These are phyloP conservation scores for Stenopsyche tienmushanensis DNA, from an alignment of 1,140 invertebrate species.

Conservation along the genomic window DNA sequence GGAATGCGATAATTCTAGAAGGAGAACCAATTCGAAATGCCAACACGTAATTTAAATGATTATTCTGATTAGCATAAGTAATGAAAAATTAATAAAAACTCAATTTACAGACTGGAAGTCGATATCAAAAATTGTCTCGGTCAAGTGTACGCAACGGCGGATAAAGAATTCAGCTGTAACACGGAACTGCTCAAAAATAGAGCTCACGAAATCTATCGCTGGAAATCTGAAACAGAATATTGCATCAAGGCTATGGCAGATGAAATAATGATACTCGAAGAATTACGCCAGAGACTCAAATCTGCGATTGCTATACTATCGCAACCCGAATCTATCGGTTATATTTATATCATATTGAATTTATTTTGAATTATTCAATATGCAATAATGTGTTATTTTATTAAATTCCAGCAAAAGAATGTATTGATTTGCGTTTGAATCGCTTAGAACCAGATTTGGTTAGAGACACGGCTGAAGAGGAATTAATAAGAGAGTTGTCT, in stretches of 20 bases:
- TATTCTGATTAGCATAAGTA: too few species aligned
- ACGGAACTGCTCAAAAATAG: slow-evolving; percentile 63
- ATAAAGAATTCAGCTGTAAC: slow-evolving; percentile 66
- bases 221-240: slow-evolving; percentile 69
- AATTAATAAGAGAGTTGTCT: slow-evolving; percentile 71
- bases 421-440: slow-evolving; percentile 71
- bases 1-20: slow-evolving; percentile 62
- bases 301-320: slow-evolving; percentile 63
- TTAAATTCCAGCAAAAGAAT: slow-evolving; percentile 62
- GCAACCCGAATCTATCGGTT: slow-evolving; percentile 65
- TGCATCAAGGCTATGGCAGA: slow-evolving; percentile 64
- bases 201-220: slow-evolving; percentile 63
- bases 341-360: neutral
- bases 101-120: slow-evolving; percentile 54
- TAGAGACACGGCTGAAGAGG: slow-evolving; percentile 77
- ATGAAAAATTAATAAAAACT: too few species aligned
- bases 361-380: neutral
- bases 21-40: slow-evolving; percentile 50
- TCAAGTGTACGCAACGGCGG: slow-evolving; percentile 60
- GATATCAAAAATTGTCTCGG: slow-evolving; percentile 61
- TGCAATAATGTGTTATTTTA: neutral
- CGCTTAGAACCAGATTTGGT: slow-evolving; percentile 78
- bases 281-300: slow-evolving; percentile 63
- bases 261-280: slow-evolving; percentile 66
- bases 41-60: slow-evolving; percentile 41